A percentile compares a stretch with the other conserved stretches of the same genome.
These are phyloP conservation scores for Entomobrya proxima DNA, from an alignment of 2,888 invertebrate genomes.

Conservation along the genomic window DNA sequence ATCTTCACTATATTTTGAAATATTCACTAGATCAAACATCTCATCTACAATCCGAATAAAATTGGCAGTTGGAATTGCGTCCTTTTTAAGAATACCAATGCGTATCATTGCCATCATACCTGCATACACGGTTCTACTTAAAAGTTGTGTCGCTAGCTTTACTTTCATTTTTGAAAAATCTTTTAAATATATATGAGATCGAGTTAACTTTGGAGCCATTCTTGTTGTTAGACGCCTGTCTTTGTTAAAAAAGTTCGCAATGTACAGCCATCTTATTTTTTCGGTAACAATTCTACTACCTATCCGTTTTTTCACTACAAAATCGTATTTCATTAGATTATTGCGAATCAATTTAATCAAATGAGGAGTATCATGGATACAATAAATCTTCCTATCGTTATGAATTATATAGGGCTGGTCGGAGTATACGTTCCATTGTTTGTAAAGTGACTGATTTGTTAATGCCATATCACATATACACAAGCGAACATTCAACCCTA, in stretches of 20 bases:
- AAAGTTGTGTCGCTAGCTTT: conserved; percentile 17
- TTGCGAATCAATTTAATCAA: conserved; percentile 38
- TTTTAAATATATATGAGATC: not conserved
- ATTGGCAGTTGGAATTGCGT: not conserved
- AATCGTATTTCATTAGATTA: conserved; percentile 38
- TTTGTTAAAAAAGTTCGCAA: conserved; percentile 7
- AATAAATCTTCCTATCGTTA: not conserved
- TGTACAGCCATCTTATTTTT: not conserved
- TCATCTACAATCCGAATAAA: conserved; percentile 22
- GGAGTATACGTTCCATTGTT: not conserved
- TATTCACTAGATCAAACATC: conserved; percentile 41
- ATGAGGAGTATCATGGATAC: conserved; percentile 31
- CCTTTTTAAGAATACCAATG: not conserved
- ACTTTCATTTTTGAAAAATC: conserved; percentile 55
- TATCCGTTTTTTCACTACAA: not conserved
- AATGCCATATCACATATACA: conserved; percentile 23
- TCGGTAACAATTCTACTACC: not conserved
- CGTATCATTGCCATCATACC: conserved; percentile 18
- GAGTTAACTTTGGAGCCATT: conserved; percentile 33
- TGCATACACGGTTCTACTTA: conserved; percentile 29
- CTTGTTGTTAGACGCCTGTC: not conserved
- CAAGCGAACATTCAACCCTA: conserved; percentile 11
- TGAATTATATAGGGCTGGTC: not conserved
- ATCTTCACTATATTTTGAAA: conserved; percentile 1
- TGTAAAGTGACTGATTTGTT: conserved; percentile 21